Base-by-base conservation (phyloP, 2,113 vertebrate genomes). In the Scartelaos histophorus region DNA sequence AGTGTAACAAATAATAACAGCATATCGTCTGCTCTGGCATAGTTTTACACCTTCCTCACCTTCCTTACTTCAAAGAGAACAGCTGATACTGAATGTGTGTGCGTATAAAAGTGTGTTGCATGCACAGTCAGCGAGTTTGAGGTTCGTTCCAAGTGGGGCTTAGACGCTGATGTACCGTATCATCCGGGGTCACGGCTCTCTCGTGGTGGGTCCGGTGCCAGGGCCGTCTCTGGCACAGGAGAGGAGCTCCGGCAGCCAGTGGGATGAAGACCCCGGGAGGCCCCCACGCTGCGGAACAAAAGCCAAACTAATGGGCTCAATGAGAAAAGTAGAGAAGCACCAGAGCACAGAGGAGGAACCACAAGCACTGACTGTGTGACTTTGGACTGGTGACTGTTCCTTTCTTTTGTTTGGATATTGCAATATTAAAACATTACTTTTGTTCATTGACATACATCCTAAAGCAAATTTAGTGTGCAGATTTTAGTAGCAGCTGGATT, bases 271-370 rank as follows among this genome's bases (percentile, higher is more conserved):
- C 82, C 81, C 81, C 79, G 81, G 68, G 83, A 84, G 84, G 83
- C 83, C 85, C 83, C 83, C 90, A 75, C 77, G 73, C 80, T 86
- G 83, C 73, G 82, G 73, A 91, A 89, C 85, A 78, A 91, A 92
- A 89, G 82, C 78, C 78, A 83, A 83, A 82, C 69, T 88, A 85
- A 88, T 84, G 77, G 81, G 64, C 70, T 89, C 71, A 80, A 73
- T 82, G 83, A 83, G 66, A 80, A 62, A 83, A 88, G 80, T 75
- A 85, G 83, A 24, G 62, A 84, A 83, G 81, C 81, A 84, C 75
- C 61, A 75, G 17, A 79, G 69, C 67, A 61, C 53, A 77, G 80
- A 73, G 83, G 86, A 78, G 67, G 79, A 75, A 68, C 56, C 80
- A 71, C 69, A 78, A 87, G 70, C 61, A 79, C 57, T 76, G 22